Percentiles rank a stretch among this genome's conserved stretches.
Evolutionary conservation across 2,797 vertebrate genomes (phyloP).

Genomic region (Carduelis carduelis): DNA sequence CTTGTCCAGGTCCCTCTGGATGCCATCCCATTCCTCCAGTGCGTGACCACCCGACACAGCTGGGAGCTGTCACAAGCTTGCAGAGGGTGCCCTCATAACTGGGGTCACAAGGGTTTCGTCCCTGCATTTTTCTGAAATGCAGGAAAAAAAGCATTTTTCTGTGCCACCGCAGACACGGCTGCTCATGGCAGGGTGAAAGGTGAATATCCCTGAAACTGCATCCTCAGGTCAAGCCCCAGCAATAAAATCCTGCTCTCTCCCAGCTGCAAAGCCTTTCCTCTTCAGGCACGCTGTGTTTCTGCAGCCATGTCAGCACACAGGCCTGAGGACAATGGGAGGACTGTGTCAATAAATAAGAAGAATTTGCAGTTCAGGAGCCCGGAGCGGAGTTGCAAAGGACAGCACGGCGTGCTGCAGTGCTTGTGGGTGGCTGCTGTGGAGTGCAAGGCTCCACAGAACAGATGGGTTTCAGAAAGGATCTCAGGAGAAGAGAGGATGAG

Average conservation of each 20-base stretch:
- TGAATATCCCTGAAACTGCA: background rate
- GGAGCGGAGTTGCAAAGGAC: background rate
- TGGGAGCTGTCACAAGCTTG: background rate
- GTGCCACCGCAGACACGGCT: background rate
- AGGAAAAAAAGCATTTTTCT: background rate
- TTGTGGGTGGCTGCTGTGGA: background rate
- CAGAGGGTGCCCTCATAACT: background rate
- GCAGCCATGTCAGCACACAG: background rate
- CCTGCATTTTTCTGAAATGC: background rate
- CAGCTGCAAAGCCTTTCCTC: background rate
- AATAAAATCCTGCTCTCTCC: background rate
- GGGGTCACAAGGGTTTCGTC: background rate
- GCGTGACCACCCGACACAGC: background rate
- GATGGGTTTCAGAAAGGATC: background rate
- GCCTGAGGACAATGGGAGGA: background rate
- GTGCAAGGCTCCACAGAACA: background rate
- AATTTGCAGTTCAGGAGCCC: background rate
- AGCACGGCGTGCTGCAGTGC: rapidly evolving
- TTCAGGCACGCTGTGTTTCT: background rate
- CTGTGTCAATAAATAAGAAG: background rate
- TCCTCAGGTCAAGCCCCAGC: background rate
- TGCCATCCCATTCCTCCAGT: background rate
- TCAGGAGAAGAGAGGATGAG: background rate
- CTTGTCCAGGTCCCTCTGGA: background rate
- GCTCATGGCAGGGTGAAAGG: rapidly evolving